Percentiles rank a stretch among this genome's conserved stretches.
phyloP scores from a whole-genome alignment of 2,888 invertebrate genomes.

The Acronicta aceris region DNA sequence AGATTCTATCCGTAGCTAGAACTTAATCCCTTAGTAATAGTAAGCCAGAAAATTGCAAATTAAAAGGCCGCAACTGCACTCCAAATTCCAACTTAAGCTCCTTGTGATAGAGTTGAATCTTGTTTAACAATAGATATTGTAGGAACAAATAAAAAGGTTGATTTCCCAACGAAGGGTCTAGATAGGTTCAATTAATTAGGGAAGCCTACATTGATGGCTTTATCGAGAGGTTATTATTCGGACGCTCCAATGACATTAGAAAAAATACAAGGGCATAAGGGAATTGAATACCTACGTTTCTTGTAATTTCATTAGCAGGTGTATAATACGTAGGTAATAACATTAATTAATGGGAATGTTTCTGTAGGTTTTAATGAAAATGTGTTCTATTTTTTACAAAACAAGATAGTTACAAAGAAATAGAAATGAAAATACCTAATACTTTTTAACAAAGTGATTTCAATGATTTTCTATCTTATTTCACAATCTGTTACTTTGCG shows the following conservation, averaged over 20 bases:
- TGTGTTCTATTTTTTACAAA: too few species aligned
- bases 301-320: constrained; percentile 1
- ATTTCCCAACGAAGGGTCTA: constrained; percentile 73
- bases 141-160: constrained; percentile 79
- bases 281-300: not conserved
- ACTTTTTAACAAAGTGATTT: too few species aligned
- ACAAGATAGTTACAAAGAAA: too few species aligned
- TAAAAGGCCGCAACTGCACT: constrained; percentile 63
- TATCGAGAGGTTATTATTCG: constrained; percentile 65
- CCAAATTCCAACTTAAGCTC: constrained; percentile 50
- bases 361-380: too few species aligned
- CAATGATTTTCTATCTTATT: too few species aligned
- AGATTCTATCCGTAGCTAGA: constrained; percentile 85
- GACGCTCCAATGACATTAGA: constrained; percentile 24
- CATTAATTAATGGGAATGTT: too few species aligned
- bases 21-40: constrained; percentile 84
- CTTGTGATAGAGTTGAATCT: constrained; percentile 53
- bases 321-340: not conserved
- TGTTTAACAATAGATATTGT: constrained; percentile 23
- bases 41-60: constrained; percentile 87
- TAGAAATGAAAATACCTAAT: too few species aligned
- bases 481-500: too few species aligned
- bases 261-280: constrained; percentile 10
- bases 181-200: constrained; percentile 84
- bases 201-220: constrained; percentile 72